A percentile compares a stretch with the other conserved stretches of the same genome.
These are phyloP conservation scores for Calephelis perditalis DNA, from an alignment of 2,888 invertebrate genomes.

Conservation along the genomic window DNA sequence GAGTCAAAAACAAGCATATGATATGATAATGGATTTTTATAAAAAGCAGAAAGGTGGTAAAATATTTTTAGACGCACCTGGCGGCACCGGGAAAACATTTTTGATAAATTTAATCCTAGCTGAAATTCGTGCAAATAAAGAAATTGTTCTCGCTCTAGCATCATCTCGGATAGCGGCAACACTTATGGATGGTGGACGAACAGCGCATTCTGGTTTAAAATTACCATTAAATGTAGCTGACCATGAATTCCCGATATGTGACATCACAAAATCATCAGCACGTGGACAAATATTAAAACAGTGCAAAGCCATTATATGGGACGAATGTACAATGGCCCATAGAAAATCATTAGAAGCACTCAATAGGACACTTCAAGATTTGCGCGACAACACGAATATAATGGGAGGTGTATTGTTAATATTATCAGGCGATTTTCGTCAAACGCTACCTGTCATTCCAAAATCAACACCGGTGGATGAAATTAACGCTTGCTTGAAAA, in stretches of 20 bases:
- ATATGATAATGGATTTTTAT: slow-evolving; percentile 27
- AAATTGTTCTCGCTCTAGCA: slow-evolving; percentile 27
- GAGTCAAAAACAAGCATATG: slow-evolving; percentile 26
- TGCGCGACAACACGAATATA: too few relatives aligned
- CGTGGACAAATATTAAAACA: slow-evolving; percentile 8
- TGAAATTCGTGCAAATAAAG: slow-evolving; percentile 21
- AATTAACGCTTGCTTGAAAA: too few relatives aligned
- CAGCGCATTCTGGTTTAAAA: slow-evolving; percentile 28
- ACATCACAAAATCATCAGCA: slow-evolving; percentile 6
- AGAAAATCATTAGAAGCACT: slow-evolving; percentile 5
- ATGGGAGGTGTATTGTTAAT: too few relatives aligned
- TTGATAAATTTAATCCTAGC: slow-evolving; percentile 23
- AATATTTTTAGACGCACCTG: slow-evolving; percentile 25
- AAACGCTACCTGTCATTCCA: neutral
- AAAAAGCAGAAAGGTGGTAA: slow-evolving; percentile 27
- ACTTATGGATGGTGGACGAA: slow-evolving; percentile 28
- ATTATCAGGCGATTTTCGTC: neutral
- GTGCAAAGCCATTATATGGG: slow-evolving; percentile 9
- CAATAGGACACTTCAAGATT: too few relatives aligned
- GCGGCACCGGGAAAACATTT: slow-evolving; percentile 23
- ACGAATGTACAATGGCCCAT: slow-evolving; percentile 1
- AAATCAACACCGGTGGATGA: too few relatives aligned
- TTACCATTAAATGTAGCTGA: slow-evolving; percentile 29
- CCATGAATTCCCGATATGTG: slow-evolving; percentile 1
- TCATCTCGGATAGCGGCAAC: slow-evolving; percentile 30